Evolutionary conservation across 2,797 vertebrate species (phyloP), one percentile per base, ranked within the genome.

Genomic region (Meriones psammophilus): DNA sequence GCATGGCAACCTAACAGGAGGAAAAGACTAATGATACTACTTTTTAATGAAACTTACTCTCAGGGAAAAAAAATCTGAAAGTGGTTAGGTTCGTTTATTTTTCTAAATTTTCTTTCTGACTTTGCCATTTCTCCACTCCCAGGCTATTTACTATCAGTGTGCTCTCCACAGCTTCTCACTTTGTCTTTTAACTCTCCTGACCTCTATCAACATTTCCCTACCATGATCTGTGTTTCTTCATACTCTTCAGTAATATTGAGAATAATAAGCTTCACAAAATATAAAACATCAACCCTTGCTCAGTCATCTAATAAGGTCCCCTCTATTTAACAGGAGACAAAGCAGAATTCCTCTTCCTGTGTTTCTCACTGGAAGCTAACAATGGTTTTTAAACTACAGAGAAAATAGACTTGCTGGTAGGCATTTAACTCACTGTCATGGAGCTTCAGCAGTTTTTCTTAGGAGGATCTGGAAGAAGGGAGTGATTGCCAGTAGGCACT

Each of bases 11-110:
- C n/a, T 3, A 62, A 46, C 39, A 85, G 81, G 62, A 84, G 17
- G 60, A 33, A 66, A 84, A 33, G 18, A 69, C 69, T 69, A 15
- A 69, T 46, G 7, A n/a, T n/a, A 54, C 13, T 85, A 50, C 28
- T 68, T 94, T 71, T 79, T 50, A 94, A 24, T 76, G 66, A 83
- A 80, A 14, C 22, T 91, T 97, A 85, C 20, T 93, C 58, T 93
- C 58, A 90, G 68, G 77, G 68, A 93, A 91, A 87, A 90, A 50
- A 50, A 50, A 50, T 81, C 54, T 71, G 33, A 80, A 87, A 74
- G 62, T 56, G 26, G n/a, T 68, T 77, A 50, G 0, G 50, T 22
- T 66, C 28, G 20, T 56, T 76, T 89, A 30, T 77, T 22, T 90
- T 69, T 24, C 39, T 60, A 0, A 54, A 66, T 89, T 84, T 33